phyloP scores from a whole-genome alignment of 2,888 invertebrate species.

The Alviniconcha strummeri region DNA sequence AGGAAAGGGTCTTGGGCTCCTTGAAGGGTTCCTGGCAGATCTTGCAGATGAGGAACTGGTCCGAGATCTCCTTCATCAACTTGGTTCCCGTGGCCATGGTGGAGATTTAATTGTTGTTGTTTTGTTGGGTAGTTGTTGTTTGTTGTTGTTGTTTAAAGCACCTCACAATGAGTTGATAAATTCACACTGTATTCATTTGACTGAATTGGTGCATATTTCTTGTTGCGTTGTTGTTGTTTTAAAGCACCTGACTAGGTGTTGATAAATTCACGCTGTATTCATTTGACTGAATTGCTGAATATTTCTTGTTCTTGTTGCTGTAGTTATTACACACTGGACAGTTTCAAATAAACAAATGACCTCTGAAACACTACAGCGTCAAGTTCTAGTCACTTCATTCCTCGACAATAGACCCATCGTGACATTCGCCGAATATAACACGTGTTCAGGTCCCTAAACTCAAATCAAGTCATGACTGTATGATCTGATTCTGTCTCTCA shows the following conservation, averaged over 20 bases:
- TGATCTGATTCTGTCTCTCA: too few relatives aligned
- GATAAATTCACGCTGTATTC: background rate
- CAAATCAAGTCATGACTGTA: too few relatives aligned
- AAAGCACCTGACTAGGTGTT: background rate
- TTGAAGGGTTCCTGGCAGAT: slow-evolving; percentile 70
- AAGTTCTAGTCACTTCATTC: too few relatives aligned
- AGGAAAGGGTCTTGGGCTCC: slow-evolving; percentile 70
- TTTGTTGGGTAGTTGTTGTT: background rate
- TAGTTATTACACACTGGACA: too few relatives aligned
- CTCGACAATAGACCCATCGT: too few relatives aligned
- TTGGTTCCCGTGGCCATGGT: slow-evolving; percentile 65
- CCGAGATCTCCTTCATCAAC: slow-evolving; percentile 70
- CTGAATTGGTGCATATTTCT: background rate
- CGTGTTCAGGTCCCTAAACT: too few relatives aligned
- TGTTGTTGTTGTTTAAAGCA: background rate
- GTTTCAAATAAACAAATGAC: too few relatives aligned
- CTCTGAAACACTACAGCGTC: too few relatives aligned
- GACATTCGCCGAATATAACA: too few relatives aligned
- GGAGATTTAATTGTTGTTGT: background rate
- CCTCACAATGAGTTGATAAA: background rate
- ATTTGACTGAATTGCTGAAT: background rate
- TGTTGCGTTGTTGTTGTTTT: background rate
- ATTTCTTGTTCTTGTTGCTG: background rate
- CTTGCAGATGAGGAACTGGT: slow-evolving; percentile 72
- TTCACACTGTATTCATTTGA: background rate